Base-by-base conservation (phyloP, 64 coral and sea anemone species). In the Montipora capricornis region DNA sequence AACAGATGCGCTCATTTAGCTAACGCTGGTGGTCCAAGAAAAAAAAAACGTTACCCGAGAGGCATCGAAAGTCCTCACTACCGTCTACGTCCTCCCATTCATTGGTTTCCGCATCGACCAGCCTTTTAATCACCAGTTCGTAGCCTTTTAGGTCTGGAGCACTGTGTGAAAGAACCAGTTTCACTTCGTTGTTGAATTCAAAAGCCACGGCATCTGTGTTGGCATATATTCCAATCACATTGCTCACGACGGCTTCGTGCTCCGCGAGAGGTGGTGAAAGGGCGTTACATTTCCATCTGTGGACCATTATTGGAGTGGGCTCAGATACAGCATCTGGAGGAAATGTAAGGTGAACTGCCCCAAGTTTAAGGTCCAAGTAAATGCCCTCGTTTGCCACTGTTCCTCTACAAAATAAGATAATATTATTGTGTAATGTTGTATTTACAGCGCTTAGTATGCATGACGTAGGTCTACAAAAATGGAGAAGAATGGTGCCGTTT, bases 71-170 rank as follows among this genome's bases (percentile, higher is more conserved):
- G 74, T 76, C 74, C 37, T 76, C 74, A 10, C 6, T 76, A 14
- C 74, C 74, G 46, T 68, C 81, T 13, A 84, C 7, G 11, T 84
- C 81, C 44, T 68, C 20, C 81, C 81, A 84, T 48, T 84, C 81
- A 47, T 84, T 84, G 58, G 13, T 68, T 14, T 84, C 81, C 17
- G 1, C 24, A 58, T 84, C 81, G 44, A 84, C 44, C 15, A 68
- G 55, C 17, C 16, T 29, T 44, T 84, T 84, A 5, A 84, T 68
- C 37, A 84, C 81, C 20, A 84, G 20, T 84, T 84, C 81, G 44
- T 84, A 84, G 5, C 81, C 81, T 16, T 48, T 15, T 4, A 68
- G 44, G 44, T 47, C 5, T 26, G 60, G 61, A 8, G 81, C 81
- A 68, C 81, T 68, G 81, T 84, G 81, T 20, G 61, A 68, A 16